phyloP scores from a whole-genome alignment of 2,888 invertebrate species.

The Drosophila cognata region DNA sequence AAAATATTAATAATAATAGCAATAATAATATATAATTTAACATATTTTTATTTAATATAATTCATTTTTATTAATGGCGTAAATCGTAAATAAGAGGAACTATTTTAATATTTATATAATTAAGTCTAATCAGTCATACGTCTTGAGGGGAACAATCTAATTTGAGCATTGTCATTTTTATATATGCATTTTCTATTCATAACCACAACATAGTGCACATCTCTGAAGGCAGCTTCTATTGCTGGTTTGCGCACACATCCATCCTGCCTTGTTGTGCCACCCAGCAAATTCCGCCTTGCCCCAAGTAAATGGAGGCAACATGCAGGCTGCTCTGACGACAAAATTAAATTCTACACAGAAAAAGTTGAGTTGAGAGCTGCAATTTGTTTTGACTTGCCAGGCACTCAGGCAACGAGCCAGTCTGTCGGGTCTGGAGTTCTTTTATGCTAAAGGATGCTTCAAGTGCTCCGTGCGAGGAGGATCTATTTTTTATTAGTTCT shows the following conservation, averaged over 20 bases:
- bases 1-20: not conserved
- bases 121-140: not conserved
- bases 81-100: not conserved
- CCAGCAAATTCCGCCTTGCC: not conserved
- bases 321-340: constrained; percentile 46
- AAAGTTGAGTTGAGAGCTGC: constrained; percentile 45
- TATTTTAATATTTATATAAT: not conserved
- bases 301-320: constrained; percentile 24
- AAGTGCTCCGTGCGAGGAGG: constrained; percentile 36
- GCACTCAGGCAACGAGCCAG: not conserved
- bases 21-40: not conserved
- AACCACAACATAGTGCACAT: constrained; percentile 14
- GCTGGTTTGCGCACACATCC: constrained; percentile 11
- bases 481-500: constrained; percentile 59
- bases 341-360: constrained; percentile 59
- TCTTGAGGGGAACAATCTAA: not conserved
- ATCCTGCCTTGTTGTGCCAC: not conserved
- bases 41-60: not conserved
- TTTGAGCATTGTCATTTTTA: not conserved
- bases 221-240: constrained; percentile 30
- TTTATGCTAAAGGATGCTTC: constrained; percentile 31
- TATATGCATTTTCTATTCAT: not conserved
- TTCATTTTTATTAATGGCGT: not conserved
- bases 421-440: constrained; percentile 18
- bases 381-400: constrained; percentile 61